phyloP scores from a whole-genome alignment of 1,140 invertebrate species.

The Akabosia matsudoensis region DNA sequence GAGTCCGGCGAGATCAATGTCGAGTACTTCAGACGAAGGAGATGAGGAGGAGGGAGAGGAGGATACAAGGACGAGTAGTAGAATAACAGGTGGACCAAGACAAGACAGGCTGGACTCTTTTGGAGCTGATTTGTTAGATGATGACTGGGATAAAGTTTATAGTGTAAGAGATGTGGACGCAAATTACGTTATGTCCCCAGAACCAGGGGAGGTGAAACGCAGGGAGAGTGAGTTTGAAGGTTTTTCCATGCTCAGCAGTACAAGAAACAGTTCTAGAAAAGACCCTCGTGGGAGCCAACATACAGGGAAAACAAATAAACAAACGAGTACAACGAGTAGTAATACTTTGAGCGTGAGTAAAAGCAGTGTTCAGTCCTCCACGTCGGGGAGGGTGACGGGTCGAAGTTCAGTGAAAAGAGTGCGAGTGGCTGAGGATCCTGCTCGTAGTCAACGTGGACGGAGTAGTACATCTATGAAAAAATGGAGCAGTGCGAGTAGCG shows the following conservation, averaged over 20 bases:
- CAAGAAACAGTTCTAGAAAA: neutral
- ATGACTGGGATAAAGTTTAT: conserved; percentile 16
- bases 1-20: neutral
- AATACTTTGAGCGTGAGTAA: conserved; percentile 4
- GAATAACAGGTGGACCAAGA: neutral
- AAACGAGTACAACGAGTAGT: neutral
- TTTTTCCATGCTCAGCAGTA: neutral
- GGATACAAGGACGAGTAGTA: neutral
- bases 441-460: neutral
- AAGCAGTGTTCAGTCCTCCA: neutral
- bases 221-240: neutral
- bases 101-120: neutral
- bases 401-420: neutral
- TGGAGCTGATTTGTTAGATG: neutral
- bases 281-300: neutral
- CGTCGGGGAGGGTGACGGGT: neutral
- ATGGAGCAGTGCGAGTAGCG: neutral
- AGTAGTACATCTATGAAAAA: neutral
- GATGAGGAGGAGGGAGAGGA: neutral
- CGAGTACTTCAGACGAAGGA: neutral
- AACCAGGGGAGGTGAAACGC: neutral
- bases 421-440: too few species aligned
- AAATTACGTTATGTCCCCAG: neutral
- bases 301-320: neutral
- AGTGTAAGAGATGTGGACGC: neutral